A percentile compares a stretch with the other conserved stretches of the same genome.
phyloP scores from a whole-genome alignment of 2,888 invertebrate genomes.

The Campoletis raptor region DNA sequence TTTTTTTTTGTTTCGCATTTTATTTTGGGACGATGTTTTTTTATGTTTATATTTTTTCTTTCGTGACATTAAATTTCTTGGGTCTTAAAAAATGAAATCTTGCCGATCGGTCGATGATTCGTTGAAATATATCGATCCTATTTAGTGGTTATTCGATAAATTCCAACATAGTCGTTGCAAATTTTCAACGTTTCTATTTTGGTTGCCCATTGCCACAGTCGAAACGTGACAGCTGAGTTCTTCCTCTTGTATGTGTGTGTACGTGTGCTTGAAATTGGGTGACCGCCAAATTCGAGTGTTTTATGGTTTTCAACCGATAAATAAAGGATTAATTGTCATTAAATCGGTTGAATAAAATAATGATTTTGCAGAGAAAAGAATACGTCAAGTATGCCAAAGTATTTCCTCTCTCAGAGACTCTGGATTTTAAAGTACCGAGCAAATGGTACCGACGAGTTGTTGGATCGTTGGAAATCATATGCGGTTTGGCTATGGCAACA shows the following conservation, averaged over 20 bases:
- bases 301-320: slow-evolving; percentile 49
- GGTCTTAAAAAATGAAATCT: background rate
- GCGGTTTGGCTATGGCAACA: slow-evolving; percentile 93
- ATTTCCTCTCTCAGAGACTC: slow-evolving; percentile 92
- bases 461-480: slow-evolving; percentile 93
- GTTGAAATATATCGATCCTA: background rate
- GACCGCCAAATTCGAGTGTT: slow-evolving; percentile 66
- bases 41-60: background rate
- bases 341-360: background rate
- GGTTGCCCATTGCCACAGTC: slow-evolving; percentile 77
- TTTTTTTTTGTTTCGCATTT: background rate
- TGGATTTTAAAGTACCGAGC: slow-evolving; percentile 95
- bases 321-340: slow-evolving; percentile 12
- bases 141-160: slow-evolving; percentile 66
- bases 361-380: slow-evolving; percentile 92
- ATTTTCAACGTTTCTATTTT: slow-evolving; percentile 74
- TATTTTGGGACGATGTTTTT: background rate
- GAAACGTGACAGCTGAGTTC: slow-evolving; percentile 74
- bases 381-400: slow-evolving; percentile 98
- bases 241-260: slow-evolving; percentile 2
- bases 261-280: slow-evolving; percentile 66
- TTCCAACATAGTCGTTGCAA: slow-evolving; percentile 61
- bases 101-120: background rate
- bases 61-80: background rate
- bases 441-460: slow-evolving; percentile 96